phyloP scores from a whole-genome alignment of 2,888 invertebrate genomes.

The Idaea biselata region DNA sequence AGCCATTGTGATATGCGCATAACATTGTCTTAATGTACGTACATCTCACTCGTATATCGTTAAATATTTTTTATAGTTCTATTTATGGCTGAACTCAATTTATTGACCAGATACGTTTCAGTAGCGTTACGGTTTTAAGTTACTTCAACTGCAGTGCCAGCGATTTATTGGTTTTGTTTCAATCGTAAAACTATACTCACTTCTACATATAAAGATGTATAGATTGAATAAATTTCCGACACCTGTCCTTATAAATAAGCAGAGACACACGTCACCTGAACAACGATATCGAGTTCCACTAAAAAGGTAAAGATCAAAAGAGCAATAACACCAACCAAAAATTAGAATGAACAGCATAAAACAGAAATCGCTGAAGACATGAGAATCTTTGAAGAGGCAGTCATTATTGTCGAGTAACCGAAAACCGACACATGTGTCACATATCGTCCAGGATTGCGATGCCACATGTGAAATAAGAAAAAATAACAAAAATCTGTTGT shows the following conservation, averaged over 20 bases:
- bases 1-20: slow-evolving; percentile 70
- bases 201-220: slow-evolving; percentile 29
- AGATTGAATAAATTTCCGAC: slow-evolving; percentile 25
- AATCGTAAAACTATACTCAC: slow-evolving; percentile 42
- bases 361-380: slow-evolving; percentile 60
- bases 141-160: slow-evolving; percentile 46
- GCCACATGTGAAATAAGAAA: slow-evolving; percentile 77
- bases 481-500: slow-evolving; percentile 78
- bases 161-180: slow-evolving; percentile 57
- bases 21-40: slow-evolving; percentile 77
- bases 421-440: slow-evolving; percentile 79
- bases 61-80: slow-evolving; percentile 77
- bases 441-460: slow-evolving; percentile 79
- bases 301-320: slow-evolving; percentile 69
- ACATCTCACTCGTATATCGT: slow-evolving; percentile 66
- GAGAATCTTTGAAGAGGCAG: slow-evolving; percentile 72
- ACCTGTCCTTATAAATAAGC: slow-evolving; percentile 29
- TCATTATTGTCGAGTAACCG: slow-evolving; percentile 75
- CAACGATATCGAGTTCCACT: slow-evolving; percentile 57
- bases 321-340: slow-evolving; percentile 60
- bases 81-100: slow-evolving; percentile 70
- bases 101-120: slow-evolving; percentile 74
- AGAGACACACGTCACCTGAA: slow-evolving; percentile 58
- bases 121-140: slow-evolving; percentile 64
- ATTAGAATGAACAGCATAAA: slow-evolving; percentile 46